A percentile compares a stretch with the other conserved stretches of the same genome.
Conservation (phyloP, 2,888 invertebrate species). For the Boloria euphrosyne region DNA sequence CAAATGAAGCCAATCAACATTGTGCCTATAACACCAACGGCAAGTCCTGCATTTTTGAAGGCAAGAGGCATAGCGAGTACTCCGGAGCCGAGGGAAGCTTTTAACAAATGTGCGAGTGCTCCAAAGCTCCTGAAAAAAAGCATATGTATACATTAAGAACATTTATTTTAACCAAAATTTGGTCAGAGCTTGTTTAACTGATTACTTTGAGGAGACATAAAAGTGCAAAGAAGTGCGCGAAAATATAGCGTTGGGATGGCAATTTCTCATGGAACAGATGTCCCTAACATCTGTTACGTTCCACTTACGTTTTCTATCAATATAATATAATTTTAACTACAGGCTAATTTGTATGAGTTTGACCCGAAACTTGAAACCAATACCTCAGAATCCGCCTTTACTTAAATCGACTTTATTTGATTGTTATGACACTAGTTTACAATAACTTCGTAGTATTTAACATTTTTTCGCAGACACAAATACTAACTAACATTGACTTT, state of each 20-base stretch:
- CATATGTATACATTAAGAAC: neutral
- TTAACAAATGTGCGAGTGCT: slow-evolving; percentile 94
- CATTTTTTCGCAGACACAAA: no score
- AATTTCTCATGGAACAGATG: no score
- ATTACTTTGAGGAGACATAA: neutral
- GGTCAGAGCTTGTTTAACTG: neutral
- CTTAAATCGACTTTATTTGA: no score
- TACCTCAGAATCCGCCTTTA: no score
- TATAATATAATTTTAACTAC: no score
- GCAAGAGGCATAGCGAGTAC: slow-evolving; percentile 95
- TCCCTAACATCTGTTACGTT: no score
- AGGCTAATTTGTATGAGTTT: no score
- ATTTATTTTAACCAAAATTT: neutral
- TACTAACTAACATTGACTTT: no score
- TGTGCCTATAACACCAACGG: slow-evolving; percentile 90
- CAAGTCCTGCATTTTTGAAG: slow-evolving; percentile 91
- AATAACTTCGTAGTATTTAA: no score
- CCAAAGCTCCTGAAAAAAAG: slow-evolving; percentile 86
- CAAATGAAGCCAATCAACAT: slow-evolving; percentile 92
- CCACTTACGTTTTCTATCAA: no score
- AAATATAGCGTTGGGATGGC: neutral
- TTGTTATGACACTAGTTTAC: no score
- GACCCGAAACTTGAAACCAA: no score
- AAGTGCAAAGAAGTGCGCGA: neutral
- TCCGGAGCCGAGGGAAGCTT: slow-evolving; percentile 96